phyloP scores from a whole-genome alignment of 2,888 invertebrate species.

The Cantharis lateralis region DNA sequence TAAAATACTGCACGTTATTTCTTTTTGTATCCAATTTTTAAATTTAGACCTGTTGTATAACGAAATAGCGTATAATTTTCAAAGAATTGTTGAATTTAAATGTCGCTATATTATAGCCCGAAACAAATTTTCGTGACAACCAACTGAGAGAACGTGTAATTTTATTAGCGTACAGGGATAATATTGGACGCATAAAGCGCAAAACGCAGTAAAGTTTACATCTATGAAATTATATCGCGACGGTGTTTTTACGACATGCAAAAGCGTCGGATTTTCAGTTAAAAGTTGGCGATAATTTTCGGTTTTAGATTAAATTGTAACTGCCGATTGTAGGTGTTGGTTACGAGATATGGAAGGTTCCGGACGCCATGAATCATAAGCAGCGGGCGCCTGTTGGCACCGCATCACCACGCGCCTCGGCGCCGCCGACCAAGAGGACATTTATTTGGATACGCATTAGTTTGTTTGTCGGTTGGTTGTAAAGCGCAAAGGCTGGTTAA shows the following conservation, averaged over 20 bases:
- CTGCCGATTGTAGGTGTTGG: conserved; percentile 21
- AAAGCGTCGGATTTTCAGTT: conserved; percentile 14
- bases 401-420: conserved; percentile 26
- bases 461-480: conserved; percentile 34
- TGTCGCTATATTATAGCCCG: not conserved
- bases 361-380: conserved; percentile 36
- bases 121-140: conserved; percentile 3
- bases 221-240: conserved; percentile 5
- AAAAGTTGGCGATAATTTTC: conserved; percentile 31
- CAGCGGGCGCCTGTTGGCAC: conserved; percentile 32
- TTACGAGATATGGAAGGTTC: conserved; percentile 18
- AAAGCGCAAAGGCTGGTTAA: conserved; percentile 22
- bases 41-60: not conserved
- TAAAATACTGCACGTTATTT: not conserved
- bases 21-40: not conserved
- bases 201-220: conserved; percentile 10
- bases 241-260: conserved; percentile 6
- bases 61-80: not conserved
- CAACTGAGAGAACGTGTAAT: conserved; percentile 5
- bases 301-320: conserved; percentile 33
- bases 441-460: conserved; percentile 41
- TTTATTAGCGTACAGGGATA: conserved; percentile 7
- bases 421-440: conserved; percentile 34
- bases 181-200: conserved; percentile 10
- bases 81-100: not conserved